phyloP scores from a whole-genome alignment of 2,797 vertebrate species.

The Simalia tracyae region DNA sequence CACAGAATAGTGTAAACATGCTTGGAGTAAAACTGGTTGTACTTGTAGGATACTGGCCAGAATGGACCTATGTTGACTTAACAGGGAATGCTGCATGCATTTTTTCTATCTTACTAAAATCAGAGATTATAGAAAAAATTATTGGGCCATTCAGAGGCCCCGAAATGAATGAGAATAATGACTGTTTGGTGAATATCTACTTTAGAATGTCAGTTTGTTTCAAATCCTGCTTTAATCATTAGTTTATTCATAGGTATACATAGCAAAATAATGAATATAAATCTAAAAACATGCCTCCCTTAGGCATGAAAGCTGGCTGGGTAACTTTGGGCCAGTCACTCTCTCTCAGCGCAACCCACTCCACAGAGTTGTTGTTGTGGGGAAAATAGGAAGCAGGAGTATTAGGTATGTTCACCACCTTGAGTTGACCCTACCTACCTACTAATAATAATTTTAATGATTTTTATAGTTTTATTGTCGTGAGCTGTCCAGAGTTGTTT shows the following conservation, averaged over 20 bases:
- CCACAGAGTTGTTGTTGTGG: neutral
- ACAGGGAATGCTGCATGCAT: neutral
- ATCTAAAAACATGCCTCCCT: neutral
- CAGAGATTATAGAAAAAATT: neutral
- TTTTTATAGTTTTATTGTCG: too few species aligned
- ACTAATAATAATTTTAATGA: too few species aligned
- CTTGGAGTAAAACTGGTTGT: neutral
- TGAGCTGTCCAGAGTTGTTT: too few species aligned
- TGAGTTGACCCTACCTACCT: neutral
- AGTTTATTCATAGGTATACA: neutral
- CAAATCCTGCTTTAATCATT: neutral
- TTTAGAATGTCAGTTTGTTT: neutral
- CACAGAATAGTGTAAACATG: neutral
- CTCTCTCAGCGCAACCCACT: neutral
- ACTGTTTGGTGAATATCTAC: neutral
- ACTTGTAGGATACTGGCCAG: neutral
- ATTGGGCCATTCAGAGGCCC: neutral
- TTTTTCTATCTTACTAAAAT: neutral
- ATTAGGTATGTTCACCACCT: neutral
- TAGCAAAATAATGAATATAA: neutral
- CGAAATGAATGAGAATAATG: neutral
- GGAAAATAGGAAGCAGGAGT: neutral
- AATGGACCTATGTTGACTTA: neutral
- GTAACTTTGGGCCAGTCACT: neutral
- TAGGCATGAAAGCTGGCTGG: neutral